phyloP scores from a whole-genome alignment of 2,797 vertebrate genomes.

The Picus viridis region DNA sequence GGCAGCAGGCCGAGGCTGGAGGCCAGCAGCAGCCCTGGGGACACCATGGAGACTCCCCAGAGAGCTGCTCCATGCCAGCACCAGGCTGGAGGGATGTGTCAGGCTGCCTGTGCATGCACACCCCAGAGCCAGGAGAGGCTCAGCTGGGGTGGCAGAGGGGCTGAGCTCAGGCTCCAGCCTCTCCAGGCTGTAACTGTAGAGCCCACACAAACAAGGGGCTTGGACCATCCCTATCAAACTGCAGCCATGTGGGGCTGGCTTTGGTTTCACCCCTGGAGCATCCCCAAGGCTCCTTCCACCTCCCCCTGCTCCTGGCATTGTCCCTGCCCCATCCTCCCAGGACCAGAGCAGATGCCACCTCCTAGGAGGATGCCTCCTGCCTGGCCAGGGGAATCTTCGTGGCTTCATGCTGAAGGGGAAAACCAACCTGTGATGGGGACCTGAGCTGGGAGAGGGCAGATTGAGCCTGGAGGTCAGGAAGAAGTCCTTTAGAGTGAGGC shows the following conservation, averaged over 20 bases:
- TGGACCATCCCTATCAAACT: not conserved
- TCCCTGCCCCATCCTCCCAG: accelerated
- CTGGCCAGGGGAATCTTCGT: accelerated
- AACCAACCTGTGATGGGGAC: not conserved
- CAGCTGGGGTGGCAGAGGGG: not conserved
- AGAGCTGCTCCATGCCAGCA: not conserved
- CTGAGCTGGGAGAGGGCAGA: too few relatives aligned
- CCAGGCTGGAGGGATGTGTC: not conserved
- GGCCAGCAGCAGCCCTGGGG: not conserved
- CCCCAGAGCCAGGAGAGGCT: not conserved
- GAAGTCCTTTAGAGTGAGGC: too few relatives aligned
- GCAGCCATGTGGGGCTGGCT: not conserved
- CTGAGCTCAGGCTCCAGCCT: not conserved
- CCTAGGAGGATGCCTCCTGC: not conserved
- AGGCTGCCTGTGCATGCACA: not conserved
- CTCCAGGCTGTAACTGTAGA: not conserved
- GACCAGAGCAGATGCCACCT: not conserved
- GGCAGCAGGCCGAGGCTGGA: accelerated
- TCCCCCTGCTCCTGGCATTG: not conserved
- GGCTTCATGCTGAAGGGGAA: not conserved
- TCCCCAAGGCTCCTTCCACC: not conserved
- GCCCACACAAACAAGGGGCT: not conserved
- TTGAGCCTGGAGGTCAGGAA: too few relatives aligned
- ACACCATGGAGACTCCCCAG: not conserved
- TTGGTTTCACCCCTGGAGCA: not conserved